Percentiles rank a stretch among this genome's conserved stretches.
phyloP scores from a whole-genome alignment of 2,797 vertebrate species.

The Dromococcyx pavoninus region DNA sequence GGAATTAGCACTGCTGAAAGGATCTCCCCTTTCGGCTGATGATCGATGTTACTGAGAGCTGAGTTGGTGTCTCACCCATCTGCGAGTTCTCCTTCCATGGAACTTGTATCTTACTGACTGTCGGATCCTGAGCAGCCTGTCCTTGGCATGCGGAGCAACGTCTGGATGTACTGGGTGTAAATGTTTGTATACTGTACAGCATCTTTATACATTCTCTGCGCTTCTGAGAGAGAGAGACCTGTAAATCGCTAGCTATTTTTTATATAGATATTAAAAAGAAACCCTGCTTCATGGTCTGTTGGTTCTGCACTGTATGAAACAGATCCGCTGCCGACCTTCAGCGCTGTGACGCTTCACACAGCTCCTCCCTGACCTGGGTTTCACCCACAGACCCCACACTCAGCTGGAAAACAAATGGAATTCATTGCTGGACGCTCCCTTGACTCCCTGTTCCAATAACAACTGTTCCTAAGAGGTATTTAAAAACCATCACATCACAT shows the following conservation, averaged over 20 bases:
- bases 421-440: neutral
- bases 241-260: constrained; percentile 99
- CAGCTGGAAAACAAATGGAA: neutral
- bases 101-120: constrained; percentile 73
- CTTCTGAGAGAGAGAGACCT: constrained; percentile 91
- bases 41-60: constrained; percentile 59
- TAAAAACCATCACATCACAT: neutral
- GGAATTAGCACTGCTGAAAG: constrained; percentile 47
- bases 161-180: constrained; percentile 92
- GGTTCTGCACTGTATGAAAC: constrained; percentile 83
- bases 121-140: constrained; percentile 79
- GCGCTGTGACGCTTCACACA: neutral
- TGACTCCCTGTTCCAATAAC: neutral
- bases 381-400: neutral
- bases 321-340: constrained; percentile 65
- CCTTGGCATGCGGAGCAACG: constrained; percentile 88
- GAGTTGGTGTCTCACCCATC: constrained; percentile 68
- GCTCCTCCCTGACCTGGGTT: neutral
- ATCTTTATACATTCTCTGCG: constrained; percentile 93
- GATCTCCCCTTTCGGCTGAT: neutral
- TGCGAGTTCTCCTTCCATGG: constrained; percentile 76
- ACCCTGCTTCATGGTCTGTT: constrained; percentile 77
- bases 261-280: constrained; percentile 90
- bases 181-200: constrained; percentile 99
- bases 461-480: neutral